Evolutionary conservation across 1,140 invertebrate genomes (phyloP), one percentile per base, ranked within the genome.

Genomic region (Zaprionus nigranus): DNA sequence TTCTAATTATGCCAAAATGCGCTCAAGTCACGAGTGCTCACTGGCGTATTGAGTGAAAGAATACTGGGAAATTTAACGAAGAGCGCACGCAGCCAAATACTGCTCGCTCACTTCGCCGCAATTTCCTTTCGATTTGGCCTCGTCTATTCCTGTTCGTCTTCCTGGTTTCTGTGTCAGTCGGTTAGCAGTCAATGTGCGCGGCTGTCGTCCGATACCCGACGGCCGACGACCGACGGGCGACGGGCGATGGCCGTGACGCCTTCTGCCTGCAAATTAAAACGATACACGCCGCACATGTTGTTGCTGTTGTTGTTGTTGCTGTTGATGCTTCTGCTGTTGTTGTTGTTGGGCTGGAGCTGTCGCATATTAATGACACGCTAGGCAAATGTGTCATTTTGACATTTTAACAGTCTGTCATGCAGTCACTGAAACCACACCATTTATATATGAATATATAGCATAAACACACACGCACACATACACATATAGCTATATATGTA

Each of bases 381-480:
- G 85, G 85, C 85, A 90, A 90, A 90, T 90, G 82, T 90, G 85
- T 90, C 85, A 90, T 90, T 88, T 90, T 90, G 85, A 90, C 85
- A 85, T 90, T 90, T 90, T 85, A 90, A 90, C 85, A 90, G 85
- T 90, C 85, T 90, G 85, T 90, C 85, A 90, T 90, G 81, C 85
- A 90, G 78, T 90, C 85, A 77, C 81, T 79, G 71, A 90, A 72
- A 90, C 85, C 85, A 85, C 86, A 79, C 75, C 75, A 90, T 88
- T 83, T 87, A 78, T 83, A 90, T 66, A 76, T 60, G 40, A 79
- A 78, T 65, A 74, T 72, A 72, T 61, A 86, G 38, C 12, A 56
- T 15, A 56, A 1, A 64, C 30, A 28, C 26, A 62, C 28, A 24
- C 2, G 20, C 34, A n/a, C 51, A 54, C 34, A n/a, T 34, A 54